A percentile compares a stretch with the other conserved stretches of the same genome.
These are phyloP conservation scores for Carassius gibelio DNA, from an alignment of 2,113 vertebrate species.

Conservation along the genomic window DNA sequence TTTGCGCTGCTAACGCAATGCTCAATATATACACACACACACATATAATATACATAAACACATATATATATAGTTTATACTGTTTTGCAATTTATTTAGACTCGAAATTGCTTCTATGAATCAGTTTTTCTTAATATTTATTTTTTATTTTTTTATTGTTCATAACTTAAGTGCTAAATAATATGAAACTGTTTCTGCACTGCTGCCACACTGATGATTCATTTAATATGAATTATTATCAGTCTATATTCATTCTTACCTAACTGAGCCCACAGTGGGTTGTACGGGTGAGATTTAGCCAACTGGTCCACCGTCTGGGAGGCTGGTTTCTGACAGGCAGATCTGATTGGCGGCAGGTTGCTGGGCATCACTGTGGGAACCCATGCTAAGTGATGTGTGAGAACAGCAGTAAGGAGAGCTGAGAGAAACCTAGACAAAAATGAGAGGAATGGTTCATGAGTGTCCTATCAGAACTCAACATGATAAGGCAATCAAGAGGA, in stretches of 20 bases:
- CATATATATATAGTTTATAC: too few species aligned
- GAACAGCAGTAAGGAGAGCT: conserved; percentile 83
- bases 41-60: too few species aligned
- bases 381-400: conserved; percentile 88
- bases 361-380: conserved; percentile 88
- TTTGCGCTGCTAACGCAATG: too few species aligned
- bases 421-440: conserved; percentile 79
- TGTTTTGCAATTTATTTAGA: too few species aligned
- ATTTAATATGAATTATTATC: background rate
- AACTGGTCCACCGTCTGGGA: conserved; percentile 82
- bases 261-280: conserved; percentile 89
- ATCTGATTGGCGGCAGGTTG: conserved; percentile 80
- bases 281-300: conserved; percentile 86
- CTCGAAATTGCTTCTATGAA: background rate
- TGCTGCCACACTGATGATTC: background rate
- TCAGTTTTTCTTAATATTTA: background rate
- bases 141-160: background rate
- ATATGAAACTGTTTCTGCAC: background rate
- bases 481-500: conserved; percentile 8
- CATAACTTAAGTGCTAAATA: background rate
- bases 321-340: conserved; percentile 82
- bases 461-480: background rate
- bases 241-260: conserved; percentile 63
- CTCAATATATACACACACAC: too few species aligned
- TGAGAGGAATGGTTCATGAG: background rate